Evolutionary conservation across 1,140 invertebrate genomes (phyloP).

Genomic region (Ylistrum balloti): DNA sequence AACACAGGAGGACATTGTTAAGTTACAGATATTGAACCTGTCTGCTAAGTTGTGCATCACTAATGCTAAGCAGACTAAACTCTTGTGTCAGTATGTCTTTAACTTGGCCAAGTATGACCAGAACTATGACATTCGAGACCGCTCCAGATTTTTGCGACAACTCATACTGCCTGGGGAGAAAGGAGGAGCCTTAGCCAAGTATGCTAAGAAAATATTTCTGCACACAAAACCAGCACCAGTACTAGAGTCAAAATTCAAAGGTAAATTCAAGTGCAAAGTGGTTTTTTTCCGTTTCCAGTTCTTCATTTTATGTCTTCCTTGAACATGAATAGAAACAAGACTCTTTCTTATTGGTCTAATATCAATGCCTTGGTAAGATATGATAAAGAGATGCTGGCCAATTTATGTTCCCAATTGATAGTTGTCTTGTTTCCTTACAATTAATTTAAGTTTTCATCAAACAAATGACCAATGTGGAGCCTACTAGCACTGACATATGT

Average conservation of each 20-base stretch:
- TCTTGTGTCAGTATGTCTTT: constrained; percentile 97
- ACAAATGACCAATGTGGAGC: too few species aligned
- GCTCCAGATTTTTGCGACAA: constrained; percentile 92
- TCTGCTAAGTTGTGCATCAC: constrained; percentile 96
- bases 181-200: constrained; percentile 84
- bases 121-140: constrained; percentile 98
- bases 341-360: too few species aligned
- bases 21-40: constrained; percentile 97
- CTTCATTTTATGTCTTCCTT: too few species aligned
- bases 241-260: constrained; percentile 88
- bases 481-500: too few species aligned
- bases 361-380: too few species aligned
- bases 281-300: constrained; percentile 66
- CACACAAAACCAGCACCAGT: constrained; percentile 96
- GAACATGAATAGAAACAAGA: too few species aligned
- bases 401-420: too few species aligned
- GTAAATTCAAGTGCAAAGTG: constrained; percentile 83
- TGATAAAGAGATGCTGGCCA: too few species aligned
- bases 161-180: constrained; percentile 86
- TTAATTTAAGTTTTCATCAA: too few species aligned
- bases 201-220: constrained; percentile 93
- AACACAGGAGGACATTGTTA: constrained; percentile 94
- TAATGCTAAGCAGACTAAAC: constrained; percentile 92
- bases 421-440: too few species aligned
- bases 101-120: constrained; percentile 98